These are phyloP conservation scores for Leptinotarsa lineolata DNA, from an alignment of 1,140 invertebrate species.

Conservation along the genomic window DNA sequence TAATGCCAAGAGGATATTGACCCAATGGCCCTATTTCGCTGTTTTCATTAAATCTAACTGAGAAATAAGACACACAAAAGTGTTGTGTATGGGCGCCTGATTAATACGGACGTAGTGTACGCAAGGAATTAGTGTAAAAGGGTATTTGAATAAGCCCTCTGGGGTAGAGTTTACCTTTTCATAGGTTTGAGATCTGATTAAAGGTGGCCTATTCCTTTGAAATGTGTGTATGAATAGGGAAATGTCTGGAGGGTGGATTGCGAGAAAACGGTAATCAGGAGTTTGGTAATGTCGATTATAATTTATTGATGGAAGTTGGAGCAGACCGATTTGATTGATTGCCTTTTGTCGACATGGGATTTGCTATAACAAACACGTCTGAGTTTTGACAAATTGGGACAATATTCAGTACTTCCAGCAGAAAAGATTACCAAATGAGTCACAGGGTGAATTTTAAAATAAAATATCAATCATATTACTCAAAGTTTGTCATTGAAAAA, in stretches of 20 bases:
- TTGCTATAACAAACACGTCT: no score
- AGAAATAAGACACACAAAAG: conserved; percentile 6
- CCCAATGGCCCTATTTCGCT: conserved; percentile 7
- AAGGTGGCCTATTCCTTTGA: background rate
- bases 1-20: conserved; percentile 6
- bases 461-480: no score
- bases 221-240: background rate
- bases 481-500: no score
- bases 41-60: conserved; percentile 1
- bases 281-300: no score
- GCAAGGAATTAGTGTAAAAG: background rate
- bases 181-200: background rate
- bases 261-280: no score
- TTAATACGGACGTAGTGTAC: background rate
- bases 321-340: no score
- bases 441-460: no score
- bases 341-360: no score
- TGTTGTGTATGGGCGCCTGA: background rate
- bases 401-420: no score
- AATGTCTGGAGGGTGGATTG: background rate
- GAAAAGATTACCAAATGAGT: no score
- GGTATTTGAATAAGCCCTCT: background rate
- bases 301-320: no score
- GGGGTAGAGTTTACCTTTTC: background rate
- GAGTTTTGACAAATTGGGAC: no score